Percentiles rank a stretch among this genome's conserved stretches.
Conservation (phyloP, 1,140 invertebrate genomes). For the Tenebrio molitor region DNA sequence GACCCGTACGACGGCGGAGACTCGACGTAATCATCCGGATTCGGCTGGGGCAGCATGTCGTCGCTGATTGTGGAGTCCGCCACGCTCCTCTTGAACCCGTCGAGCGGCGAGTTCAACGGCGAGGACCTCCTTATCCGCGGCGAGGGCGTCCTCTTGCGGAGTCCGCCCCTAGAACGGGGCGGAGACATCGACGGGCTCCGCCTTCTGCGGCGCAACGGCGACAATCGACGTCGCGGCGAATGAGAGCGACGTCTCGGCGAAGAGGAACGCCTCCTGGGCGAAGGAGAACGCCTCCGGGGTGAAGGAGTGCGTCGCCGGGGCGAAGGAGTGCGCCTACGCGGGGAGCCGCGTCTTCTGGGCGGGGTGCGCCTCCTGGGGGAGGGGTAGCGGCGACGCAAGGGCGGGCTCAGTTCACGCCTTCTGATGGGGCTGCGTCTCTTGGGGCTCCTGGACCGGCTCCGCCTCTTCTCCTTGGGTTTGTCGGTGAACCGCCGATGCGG, state of each 20-base stretch:
- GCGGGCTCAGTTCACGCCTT: constrained; percentile 36
- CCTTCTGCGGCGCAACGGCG: background rate
- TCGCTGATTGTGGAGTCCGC: constrained; percentile 70
- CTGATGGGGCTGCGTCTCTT: constrained; percentile 35
- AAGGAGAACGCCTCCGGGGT: constrained; percentile 41
- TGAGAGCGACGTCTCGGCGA: background rate
- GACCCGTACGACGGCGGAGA: constrained; percentile 32
- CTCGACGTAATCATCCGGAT: constrained; percentile 32
- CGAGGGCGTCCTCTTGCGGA: constrained; percentile 4
- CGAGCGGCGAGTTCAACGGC: constrained; percentile 60
- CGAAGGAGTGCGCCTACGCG: constrained; percentile 41
- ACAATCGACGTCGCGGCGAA: constrained; percentile 6
- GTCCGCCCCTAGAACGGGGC: constrained; percentile 12
- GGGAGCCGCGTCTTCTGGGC: constrained; percentile 48
- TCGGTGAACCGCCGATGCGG: no score
- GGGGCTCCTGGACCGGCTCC: constrained; percentile 3
- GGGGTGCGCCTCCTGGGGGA: background rate
- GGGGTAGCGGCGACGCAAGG: constrained; percentile 22
- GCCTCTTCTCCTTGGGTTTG: constrained; percentile 7
- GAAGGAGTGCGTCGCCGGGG: constrained; percentile 35
- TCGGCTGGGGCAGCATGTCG: constrained; percentile 63
- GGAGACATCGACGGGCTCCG: constrained; percentile 9
- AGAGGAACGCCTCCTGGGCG: constrained; percentile 9
- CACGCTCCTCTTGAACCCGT: constrained; percentile 65
- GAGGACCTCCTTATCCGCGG: constrained; percentile 22